A percentile compares a stretch with the other conserved stretches of the same genome.
Evolutionary conservation across 2,113 vertebrate genomes (phyloP).

Genomic region (Crotalus viridis): DNA sequence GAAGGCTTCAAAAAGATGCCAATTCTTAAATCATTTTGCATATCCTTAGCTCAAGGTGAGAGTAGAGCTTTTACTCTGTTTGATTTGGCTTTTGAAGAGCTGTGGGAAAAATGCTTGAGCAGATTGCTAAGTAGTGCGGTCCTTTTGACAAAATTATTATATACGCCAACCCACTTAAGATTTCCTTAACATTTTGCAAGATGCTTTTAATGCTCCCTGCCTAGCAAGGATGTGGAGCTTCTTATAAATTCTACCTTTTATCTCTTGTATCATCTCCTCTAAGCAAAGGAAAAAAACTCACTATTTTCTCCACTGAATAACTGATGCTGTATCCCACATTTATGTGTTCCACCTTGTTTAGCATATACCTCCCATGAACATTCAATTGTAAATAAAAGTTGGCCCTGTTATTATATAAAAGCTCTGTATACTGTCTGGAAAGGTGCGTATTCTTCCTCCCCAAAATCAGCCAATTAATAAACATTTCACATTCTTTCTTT

Average conservation of each 20-base stretch:
- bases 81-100: not conserved
- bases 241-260: not conserved
- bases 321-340: not conserved
- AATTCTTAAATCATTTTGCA: constrained; percentile 33
- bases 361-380: not conserved
- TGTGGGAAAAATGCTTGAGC: not conserved
- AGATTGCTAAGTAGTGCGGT: not conserved
- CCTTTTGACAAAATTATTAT: not conserved
- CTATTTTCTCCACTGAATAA: not conserved
- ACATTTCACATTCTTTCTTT: not conserved
- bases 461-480: not conserved
- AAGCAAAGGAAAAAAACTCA: not conserved
- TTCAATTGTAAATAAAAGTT: not conserved
- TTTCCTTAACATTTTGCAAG: not conserved
- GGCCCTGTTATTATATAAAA: not conserved
- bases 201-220: not conserved
- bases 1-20: constrained; percentile 6
- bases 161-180: not conserved
- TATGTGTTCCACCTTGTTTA: not conserved
- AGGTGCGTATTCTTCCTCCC: not conserved
- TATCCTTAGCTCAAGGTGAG: not conserved
- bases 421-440: not conserved
- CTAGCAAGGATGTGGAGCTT: not conserved
- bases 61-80: not conserved
- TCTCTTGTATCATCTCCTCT: not conserved